A percentile compares a stretch with the other conserved stretches of the same genome.
Evolutionary conservation across 64 coral and sea anemone genomes (phyloP).

Genomic region (Astreopora myriophthalma): DNA sequence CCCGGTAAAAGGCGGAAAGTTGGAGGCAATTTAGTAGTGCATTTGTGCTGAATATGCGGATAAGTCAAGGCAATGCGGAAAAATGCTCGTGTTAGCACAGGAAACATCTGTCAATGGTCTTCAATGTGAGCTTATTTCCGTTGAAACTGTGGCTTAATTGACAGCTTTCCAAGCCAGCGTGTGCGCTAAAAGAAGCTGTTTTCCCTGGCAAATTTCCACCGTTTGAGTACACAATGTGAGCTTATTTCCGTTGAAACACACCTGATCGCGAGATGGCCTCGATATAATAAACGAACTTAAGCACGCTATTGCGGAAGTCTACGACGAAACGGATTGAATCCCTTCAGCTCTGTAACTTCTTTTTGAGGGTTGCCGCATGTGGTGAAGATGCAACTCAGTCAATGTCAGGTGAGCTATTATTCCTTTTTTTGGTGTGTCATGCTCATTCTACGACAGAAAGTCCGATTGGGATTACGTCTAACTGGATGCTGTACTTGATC

Average conservation of each 20-base stretch:
- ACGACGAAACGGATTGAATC: not conserved
- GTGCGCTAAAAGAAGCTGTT: not conserved
- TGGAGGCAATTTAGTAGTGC: too few relatives aligned
- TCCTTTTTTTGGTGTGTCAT: too few relatives aligned
- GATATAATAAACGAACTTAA: not conserved
- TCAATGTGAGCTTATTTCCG: slow-evolving; percentile 10
- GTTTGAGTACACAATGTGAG: too few relatives aligned
- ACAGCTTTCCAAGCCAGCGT: not conserved
- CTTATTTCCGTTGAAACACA: too few relatives aligned
- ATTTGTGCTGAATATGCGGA: not conserved
- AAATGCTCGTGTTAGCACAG: not conserved
- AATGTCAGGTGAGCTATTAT: too few relatives aligned
- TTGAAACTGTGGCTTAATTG: not conserved
- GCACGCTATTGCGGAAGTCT: not conserved
- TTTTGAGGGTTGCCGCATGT: too few relatives aligned
- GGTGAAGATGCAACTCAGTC: too few relatives aligned
- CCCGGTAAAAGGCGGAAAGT: not conserved
- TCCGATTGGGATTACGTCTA: too few relatives aligned
- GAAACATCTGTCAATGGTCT: too few relatives aligned
- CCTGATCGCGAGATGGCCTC: not conserved
- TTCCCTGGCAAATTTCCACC: not conserved
- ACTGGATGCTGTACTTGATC: too few relatives aligned
- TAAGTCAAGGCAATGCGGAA: too few relatives aligned
- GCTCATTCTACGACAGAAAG: too few relatives aligned
- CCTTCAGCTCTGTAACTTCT: not conserved